These are phyloP conservation scores for Ceraclea dissimilis DNA, from an alignment of 2,888 invertebrate species.

Conservation along the genomic window DNA sequence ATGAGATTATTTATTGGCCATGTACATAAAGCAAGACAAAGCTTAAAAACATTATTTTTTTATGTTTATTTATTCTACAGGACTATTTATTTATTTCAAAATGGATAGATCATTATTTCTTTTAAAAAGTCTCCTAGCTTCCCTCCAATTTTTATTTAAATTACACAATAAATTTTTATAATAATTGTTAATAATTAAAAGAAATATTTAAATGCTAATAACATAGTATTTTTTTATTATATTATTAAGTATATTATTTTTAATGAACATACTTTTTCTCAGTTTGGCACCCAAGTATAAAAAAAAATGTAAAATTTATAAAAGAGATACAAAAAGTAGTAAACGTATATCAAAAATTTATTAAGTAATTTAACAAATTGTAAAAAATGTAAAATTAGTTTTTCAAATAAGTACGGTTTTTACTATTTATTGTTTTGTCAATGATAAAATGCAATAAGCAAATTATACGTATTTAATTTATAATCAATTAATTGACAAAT, in stretches of 20 bases:
- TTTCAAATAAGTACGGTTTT: no score
- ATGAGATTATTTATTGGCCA: constrained; percentile 20
- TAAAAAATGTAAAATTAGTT: neutral
- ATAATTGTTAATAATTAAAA: neutral
- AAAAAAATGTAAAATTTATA: constrained; percentile 11
- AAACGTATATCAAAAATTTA: constrained; percentile 1
- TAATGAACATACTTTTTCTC: constrained; percentile 17
- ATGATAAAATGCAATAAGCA: no score
- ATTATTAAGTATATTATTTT: constrained; percentile 12
- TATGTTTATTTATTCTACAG: no score
- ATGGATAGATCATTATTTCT: no score
- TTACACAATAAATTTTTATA: constrained; percentile 14
- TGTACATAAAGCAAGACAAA: constrained; percentile 16
- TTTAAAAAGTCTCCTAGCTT: constrained; percentile 15
- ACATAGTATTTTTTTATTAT: constrained; percentile 2
- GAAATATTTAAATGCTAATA: neutral
- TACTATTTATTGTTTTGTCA: no score
- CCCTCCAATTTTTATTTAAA: constrained; percentile 17
- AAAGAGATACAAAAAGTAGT: neutral
- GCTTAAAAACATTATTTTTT: neutral
- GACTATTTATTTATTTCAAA: no score
- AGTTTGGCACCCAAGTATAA: constrained; percentile 26
- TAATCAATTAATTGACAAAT: no score
- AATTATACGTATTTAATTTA: no score
- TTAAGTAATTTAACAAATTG: neutral